These are phyloP conservation scores for Chroicocephalus ridibundus DNA, from an alignment of 2,113 vertebrate genomes.

Conservation along the genomic window DNA sequence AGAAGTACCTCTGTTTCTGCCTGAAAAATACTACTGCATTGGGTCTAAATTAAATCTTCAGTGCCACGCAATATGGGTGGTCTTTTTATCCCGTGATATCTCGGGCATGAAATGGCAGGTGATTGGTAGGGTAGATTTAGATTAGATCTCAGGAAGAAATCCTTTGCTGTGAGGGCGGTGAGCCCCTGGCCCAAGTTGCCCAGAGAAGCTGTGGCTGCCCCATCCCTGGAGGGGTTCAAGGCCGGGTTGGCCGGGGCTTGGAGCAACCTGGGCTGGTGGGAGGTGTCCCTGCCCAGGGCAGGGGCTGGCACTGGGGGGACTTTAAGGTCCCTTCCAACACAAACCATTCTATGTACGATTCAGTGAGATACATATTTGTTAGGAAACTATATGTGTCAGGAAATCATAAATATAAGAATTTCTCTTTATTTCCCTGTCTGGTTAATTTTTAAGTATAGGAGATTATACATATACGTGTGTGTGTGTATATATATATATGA, in stretches of 20 bases:
- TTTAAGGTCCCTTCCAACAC: background rate
- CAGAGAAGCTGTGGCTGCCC: background rate
- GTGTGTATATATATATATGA: background rate
- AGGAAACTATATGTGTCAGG: background rate
- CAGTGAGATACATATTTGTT: background rate
- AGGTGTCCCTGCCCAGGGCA: background rate
- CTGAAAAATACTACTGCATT: background rate
- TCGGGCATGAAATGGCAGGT: background rate
- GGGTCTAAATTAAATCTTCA: background rate
- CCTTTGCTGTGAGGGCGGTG: accelerated
- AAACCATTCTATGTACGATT: background rate
- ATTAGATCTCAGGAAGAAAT: background rate
- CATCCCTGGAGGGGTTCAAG: background rate
- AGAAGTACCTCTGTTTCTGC: background rate
- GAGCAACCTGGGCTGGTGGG: accelerated
- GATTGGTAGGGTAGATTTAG: background rate
- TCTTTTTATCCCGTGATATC: background rate
- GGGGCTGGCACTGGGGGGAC: accelerated
- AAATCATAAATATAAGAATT: background rate
- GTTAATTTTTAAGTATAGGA: background rate
- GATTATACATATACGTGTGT: too few relatives aligned
- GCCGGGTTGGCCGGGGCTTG: background rate
- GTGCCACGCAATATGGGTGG: accelerated
- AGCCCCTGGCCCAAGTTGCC: background rate
- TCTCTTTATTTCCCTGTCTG: background rate